A percentile compares a stretch with the other conserved stretches of the same genome.
These are phyloP conservation scores for Gouania willdenowi DNA, from an alignment of 2,797 vertebrate genomes.

Conservation along the genomic window DNA sequence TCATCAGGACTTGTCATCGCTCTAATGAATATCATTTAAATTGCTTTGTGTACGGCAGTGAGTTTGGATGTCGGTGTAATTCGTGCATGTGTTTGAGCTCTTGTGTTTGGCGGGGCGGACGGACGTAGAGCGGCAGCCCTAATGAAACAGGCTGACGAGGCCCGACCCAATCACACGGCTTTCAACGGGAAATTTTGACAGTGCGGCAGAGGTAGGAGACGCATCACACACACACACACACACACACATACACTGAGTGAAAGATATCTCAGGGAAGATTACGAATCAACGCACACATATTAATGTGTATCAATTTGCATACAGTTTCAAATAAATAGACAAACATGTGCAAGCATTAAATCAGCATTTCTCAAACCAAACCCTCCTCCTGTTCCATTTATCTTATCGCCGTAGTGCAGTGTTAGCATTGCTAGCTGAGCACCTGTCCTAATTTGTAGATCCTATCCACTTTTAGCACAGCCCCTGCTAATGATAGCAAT, in stretches of 20 bases:
- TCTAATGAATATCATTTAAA: constrained; percentile 99
- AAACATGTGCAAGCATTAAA: constrained; percentile 39
- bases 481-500: constrained; percentile 67
- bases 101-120: constrained; percentile 96
- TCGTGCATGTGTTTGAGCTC: constrained; percentile 99
- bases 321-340: constrained; percentile 36
- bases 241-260: constrained; percentile 32
- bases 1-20: constrained; percentile 99
- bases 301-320: constrained; percentile 56
- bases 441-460: constrained; percentile 73
- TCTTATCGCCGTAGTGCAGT: constrained; percentile 65
- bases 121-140: constrained; percentile 78
- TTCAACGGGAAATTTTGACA: constrained; percentile 91
- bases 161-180: constrained; percentile 89
- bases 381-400: constrained; percentile 51
- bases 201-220: constrained; percentile 63
- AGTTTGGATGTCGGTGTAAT: constrained; percentile 99
- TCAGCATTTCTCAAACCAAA: constrained; percentile 70
- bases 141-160: constrained; percentile 85
- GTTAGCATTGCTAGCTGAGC: constrained; percentile 30
- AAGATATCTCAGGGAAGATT: constrained; percentile 29
- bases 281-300: constrained; percentile 39
- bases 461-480: constrained; percentile 61
- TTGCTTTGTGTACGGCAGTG: constrained; percentile 99
- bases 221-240: constrained; percentile 42